A percentile compares a stretch with the other conserved stretches of the same genome.
phyloP scores from a whole-genome alignment of 1,140 invertebrate species.

The Trachymyrmex septentrionalis region DNA sequence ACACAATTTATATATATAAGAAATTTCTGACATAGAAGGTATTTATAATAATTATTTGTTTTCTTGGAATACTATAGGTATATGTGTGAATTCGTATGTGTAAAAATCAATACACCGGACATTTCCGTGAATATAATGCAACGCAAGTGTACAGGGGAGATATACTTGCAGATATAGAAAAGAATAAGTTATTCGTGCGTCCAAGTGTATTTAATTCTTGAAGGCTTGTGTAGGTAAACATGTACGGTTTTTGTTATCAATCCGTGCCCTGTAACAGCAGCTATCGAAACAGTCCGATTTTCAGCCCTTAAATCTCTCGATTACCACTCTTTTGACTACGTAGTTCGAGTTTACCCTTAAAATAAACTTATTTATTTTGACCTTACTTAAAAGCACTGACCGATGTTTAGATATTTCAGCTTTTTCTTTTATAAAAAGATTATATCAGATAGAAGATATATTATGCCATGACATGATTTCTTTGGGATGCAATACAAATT shows the following conservation, averaged over 20 bases:
- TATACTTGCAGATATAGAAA: conserved; percentile 1
- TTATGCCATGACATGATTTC: conserved; percentile 26
- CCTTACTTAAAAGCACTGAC: not conserved
- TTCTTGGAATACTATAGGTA: not conserved
- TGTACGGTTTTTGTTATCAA: conserved; percentile 34
- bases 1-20: not conserved
- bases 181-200: not conserved
- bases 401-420: conserved; percentile 26
- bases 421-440: conserved; percentile 35
- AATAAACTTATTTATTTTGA: not conserved
- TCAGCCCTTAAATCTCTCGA: conserved; percentile 58
- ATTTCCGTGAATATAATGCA: conserved; percentile 32
- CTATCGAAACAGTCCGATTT: conserved; percentile 21
- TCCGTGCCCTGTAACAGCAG: conserved; percentile 30
- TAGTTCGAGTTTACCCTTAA: not conserved
- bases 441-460: not conserved
- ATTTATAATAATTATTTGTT: not conserved
- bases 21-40: not conserved
- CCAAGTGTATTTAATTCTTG: conserved; percentile 55
- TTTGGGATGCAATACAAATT: not conserved
- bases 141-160: not conserved
- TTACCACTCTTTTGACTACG: conserved; percentile 11
- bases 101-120: conserved; percentile 1
- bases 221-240: conserved; percentile 32
- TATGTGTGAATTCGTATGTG: not conserved